Conservation (phyloP, 2,888 invertebrate genomes). For the Drosophila borborema region DNA sequence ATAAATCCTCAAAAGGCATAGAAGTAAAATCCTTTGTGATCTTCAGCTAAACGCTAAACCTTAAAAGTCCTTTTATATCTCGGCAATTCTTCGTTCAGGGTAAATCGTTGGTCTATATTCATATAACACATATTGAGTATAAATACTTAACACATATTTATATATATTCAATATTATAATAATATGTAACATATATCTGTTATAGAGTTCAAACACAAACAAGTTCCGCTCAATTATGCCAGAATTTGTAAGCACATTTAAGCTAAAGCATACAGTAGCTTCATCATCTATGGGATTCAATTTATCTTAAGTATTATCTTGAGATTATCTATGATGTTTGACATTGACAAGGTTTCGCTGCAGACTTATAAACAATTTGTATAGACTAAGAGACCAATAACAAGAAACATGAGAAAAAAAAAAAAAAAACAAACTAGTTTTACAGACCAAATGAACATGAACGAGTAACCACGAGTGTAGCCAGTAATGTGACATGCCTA, state of each 20-base stretch:
- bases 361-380: conserved; percentile 3
- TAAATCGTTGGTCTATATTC: too few species aligned
- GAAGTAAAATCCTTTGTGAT: not conserved
- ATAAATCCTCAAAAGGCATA: not conserved
- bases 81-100: not conserved
- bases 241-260: not conserved
- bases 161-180: not conserved
- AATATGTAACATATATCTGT: not conserved
- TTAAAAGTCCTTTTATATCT: not conserved
- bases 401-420: not conserved
- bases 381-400: not conserved
- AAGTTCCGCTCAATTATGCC: not conserved
- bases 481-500: conserved; percentile 6
- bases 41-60: not conserved
- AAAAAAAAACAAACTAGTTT: not conserved
- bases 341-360: conserved; percentile 14
- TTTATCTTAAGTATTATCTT: conserved; percentile 2
- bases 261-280: not conserved
- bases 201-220: too few species aligned
- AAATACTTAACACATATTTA: not conserved
- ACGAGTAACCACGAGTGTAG: not conserved
- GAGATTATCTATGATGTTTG: conserved; percentile 4
- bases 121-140: too few species aligned
- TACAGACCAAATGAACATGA: not conserved
- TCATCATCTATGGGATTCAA: not conserved